A percentile compares a stretch with the other conserved stretches of the same genome.
These are phyloP conservation scores for Melanitta fusca DNA, from an alignment of 2,797 vertebrate species.

Conservation along the genomic window DNA sequence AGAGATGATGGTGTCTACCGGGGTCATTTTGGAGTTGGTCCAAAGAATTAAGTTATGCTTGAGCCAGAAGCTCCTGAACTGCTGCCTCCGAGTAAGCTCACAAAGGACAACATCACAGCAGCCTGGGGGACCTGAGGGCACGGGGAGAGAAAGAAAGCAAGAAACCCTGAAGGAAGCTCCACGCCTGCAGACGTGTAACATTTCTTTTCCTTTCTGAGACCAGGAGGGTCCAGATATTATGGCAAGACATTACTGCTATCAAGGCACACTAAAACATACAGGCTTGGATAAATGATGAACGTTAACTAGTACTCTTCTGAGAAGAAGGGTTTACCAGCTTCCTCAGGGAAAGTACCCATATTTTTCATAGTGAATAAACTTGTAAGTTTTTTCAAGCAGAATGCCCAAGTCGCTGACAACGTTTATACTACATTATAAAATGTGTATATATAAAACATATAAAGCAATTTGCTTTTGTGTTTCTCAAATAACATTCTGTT, in stretches of 20 bases:
- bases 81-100: background rate
- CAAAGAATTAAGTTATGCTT: background rate
- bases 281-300: background rate
- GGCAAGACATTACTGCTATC: background rate
- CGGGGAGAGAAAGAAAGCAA: background rate
- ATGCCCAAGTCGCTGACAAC: background rate
- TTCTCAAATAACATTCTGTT: background rate
- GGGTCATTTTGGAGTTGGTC: background rate
- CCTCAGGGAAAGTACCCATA: background rate
- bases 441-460: background rate
- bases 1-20: background rate
- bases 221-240: background rate
- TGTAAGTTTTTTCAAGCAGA: background rate
- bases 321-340: background rate
- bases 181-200: background rate
- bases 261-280: background rate
- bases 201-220: background rate
- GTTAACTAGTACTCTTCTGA: background rate
- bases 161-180: background rate
- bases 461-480: background rate
- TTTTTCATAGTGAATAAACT: background rate
- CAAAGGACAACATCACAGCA: background rate
- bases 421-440: background rate
- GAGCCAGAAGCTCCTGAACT: accelerated
- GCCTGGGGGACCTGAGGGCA: accelerated